Conservation (phyloP, 2,797 vertebrate species). For the Rachycentron canadum region DNA sequence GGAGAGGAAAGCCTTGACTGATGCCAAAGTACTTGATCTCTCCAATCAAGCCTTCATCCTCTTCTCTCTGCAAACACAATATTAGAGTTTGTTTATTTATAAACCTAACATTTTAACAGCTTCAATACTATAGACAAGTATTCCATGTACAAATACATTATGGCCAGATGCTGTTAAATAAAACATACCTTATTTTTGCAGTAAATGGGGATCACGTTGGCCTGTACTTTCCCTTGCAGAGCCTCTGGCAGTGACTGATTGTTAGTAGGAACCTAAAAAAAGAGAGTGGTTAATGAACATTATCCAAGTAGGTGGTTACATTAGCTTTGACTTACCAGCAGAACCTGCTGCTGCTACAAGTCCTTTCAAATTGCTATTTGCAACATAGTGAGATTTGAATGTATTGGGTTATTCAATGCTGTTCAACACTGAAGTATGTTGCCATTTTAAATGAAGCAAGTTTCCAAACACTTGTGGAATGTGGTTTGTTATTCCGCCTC, state of each 20-base stretch:
- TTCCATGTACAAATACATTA: no score
- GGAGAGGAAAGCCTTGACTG: slow-evolving; percentile 90
- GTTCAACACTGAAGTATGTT: background rate
- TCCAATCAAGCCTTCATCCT: slow-evolving; percentile 86
- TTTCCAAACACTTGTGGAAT: background rate
- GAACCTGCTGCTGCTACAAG: background rate
- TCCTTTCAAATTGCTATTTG: background rate
- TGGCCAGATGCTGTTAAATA: background rate
- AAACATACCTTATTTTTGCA: slow-evolving; percentile 90
- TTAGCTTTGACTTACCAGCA: background rate
- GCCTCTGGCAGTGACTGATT: slow-evolving; percentile 79
- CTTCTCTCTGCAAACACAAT: slow-evolving; percentile 84
- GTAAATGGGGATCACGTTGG: slow-evolving; percentile 88
- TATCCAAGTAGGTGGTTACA: background rate
- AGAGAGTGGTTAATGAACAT: slow-evolving; percentile 18
- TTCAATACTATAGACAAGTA: no score
- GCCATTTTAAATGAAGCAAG: no score
- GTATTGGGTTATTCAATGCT: background rate
- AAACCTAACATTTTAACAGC: background rate
- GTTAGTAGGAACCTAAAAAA: slow-evolving; percentile 82
- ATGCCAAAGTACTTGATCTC: slow-evolving; percentile 90
- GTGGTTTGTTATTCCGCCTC: background rate
- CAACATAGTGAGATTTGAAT: background rate
- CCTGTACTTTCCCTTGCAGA: slow-evolving; percentile 55
- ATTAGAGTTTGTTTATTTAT: background rate